Percentiles rank a stretch among this genome's conserved stretches.
Evolutionary conservation across 2,113 vertebrate species (phyloP).

Genomic region (Nothocercus nigrocapillus): DNA sequence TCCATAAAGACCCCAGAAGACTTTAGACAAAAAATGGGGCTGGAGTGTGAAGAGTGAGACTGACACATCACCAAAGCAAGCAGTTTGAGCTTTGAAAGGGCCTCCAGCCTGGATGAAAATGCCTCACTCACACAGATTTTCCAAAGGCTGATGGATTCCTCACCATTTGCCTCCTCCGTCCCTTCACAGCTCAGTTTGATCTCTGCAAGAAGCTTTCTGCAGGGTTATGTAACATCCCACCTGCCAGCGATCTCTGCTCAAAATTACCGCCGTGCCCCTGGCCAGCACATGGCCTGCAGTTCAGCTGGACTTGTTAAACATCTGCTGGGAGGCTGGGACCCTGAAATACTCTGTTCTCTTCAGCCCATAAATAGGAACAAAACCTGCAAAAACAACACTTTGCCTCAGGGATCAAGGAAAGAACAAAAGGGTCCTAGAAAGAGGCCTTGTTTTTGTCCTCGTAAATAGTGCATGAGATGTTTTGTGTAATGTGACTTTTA

Average conservation of each 20-base stretch:
- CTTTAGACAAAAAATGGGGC: background rate
- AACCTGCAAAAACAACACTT: background rate
- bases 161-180: background rate
- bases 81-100: background rate
- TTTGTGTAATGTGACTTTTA: background rate
- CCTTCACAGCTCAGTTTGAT: background rate
- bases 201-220: background rate
- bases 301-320: background rate
- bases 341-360: background rate
- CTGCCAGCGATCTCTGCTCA: background rate
- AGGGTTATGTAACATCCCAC: background rate
- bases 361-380: background rate
- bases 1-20: background rate
- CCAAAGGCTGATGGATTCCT: background rate
- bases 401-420: background rate
- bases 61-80: background rate
- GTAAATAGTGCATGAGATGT: background rate
- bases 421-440: background rate
- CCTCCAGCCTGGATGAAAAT: background rate
- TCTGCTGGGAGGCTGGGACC: background rate
- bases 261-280: background rate
- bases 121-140: background rate
- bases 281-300: background rate
- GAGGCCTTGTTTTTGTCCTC: background rate
- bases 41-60: background rate